Conservation (phyloP, 2,888 invertebrate genomes). For the Leptinotarsa tumamoca region DNA sequence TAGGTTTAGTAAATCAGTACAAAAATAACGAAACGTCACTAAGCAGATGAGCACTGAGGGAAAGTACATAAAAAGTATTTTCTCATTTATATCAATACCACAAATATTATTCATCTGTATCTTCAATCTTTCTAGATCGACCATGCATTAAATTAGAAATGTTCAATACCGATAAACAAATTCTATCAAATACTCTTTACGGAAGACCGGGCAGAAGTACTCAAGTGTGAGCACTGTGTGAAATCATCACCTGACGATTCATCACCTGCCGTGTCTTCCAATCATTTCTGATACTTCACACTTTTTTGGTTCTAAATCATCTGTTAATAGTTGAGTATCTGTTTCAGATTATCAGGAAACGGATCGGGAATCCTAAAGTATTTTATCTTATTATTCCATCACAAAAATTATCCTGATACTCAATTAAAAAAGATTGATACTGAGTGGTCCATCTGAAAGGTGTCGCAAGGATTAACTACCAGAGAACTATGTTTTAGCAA, state of each 20-base stretch:
- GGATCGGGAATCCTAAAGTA: too few relatives aligned
- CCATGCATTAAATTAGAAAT: constrained; percentile 36
- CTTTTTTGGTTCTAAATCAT: too few relatives aligned
- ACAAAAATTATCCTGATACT: too few relatives aligned
- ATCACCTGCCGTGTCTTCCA: background rate
- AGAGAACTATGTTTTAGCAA: too few relatives aligned
- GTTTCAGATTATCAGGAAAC: too few relatives aligned
- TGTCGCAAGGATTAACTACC: too few relatives aligned
- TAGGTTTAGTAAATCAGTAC: too few relatives aligned
- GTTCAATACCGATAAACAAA: constrained; percentile 30
- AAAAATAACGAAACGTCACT: background rate
- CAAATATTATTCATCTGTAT: background rate
- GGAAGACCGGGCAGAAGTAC: constrained; percentile 18
- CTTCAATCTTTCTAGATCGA: constrained; percentile 8
- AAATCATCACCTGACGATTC: background rate
- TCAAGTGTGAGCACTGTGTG: background rate
- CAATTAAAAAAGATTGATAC: too few relatives aligned
- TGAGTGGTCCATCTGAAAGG: too few relatives aligned
- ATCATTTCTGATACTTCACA: background rate
- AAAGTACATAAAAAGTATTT: background rate
- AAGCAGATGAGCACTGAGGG: background rate
- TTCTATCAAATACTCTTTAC: constrained; percentile 31
- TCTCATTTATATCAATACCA: background rate
- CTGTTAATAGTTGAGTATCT: too few relatives aligned
- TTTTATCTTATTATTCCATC: too few relatives aligned